These are phyloP conservation scores for Aplodontia rufa DNA, from an alignment of 2,113 vertebrate species.

Conservation along the genomic window DNA sequence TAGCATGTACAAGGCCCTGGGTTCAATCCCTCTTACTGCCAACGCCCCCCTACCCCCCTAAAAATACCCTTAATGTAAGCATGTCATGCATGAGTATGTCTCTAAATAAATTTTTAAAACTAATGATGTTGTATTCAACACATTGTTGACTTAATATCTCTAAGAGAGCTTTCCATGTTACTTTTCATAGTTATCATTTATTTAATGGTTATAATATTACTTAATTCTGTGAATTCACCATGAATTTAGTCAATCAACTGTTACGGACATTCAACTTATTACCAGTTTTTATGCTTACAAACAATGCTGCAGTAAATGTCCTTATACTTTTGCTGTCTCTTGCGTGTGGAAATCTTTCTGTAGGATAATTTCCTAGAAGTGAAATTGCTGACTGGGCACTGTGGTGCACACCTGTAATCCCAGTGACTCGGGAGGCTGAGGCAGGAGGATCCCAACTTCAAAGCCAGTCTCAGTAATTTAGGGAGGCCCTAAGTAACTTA, in stretches of 20 bases:
- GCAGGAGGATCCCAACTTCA: too few relatives aligned
- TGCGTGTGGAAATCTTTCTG: not conserved
- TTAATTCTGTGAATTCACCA: not conserved
- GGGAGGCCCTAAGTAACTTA: too few relatives aligned
- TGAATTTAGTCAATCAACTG: not conserved
- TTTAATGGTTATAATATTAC: conserved; percentile 25
- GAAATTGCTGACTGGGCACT: conserved; percentile 3
- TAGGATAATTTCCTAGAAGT: not conserved
- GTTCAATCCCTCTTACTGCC: too few relatives aligned
- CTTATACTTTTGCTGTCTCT: not conserved
- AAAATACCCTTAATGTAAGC: too few relatives aligned
- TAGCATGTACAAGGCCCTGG: too few relatives aligned
- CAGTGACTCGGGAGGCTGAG: too few relatives aligned
- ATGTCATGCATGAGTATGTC: not conserved
- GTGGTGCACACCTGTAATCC: too few relatives aligned
- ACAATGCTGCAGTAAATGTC: not conserved
- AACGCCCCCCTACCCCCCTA: too few relatives aligned
- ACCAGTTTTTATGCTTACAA: not conserved
- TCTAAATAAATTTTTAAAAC: not conserved
- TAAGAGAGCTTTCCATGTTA: conserved; percentile 45
- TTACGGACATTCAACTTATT: not conserved
- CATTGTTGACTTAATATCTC: conserved; percentile 23
- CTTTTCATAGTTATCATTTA: conserved; percentile 35
- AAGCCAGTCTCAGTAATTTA: too few relatives aligned
- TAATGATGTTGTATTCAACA: not conserved